Evolutionary conservation across 1,140 invertebrate genomes (phyloP).

Genomic region (Trichonephila clavipes): DNA sequence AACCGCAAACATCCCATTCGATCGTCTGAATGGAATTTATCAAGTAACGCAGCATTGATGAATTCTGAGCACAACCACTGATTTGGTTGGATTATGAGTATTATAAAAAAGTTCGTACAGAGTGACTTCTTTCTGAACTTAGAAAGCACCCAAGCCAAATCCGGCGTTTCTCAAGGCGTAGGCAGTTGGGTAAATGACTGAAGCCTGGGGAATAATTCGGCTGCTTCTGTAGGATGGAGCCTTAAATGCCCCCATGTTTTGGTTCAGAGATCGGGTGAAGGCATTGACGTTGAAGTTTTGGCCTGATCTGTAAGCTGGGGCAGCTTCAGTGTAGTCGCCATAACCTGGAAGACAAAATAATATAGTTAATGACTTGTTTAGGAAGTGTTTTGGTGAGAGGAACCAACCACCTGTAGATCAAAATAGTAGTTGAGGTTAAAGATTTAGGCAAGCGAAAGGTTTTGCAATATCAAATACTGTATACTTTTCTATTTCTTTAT

Average conservation of each 20-base stretch:
- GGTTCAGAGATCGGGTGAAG: constrained; percentile 65
- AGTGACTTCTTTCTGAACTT: neutral
- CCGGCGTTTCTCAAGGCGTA: constrained; percentile 46
- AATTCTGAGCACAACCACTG: neutral
- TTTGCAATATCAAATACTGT: too few relatives aligned
- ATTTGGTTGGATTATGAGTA: neutral
- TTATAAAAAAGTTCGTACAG: neutral
- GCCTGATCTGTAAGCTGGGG: constrained; percentile 48
- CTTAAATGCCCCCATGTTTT: constrained; percentile 17
- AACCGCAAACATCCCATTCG: neutral
- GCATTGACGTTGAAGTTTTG: constrained; percentile 71
- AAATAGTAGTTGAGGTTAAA: too few relatives aligned
- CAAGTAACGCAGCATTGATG: neutral
- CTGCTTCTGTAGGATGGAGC: constrained; percentile 27
- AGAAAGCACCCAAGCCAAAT: constrained; percentile 40
- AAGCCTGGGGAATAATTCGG: constrained; percentile 17
- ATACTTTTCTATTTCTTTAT: too few relatives aligned
- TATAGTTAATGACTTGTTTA: neutral
- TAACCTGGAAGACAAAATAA: neutral
- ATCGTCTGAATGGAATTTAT: neutral
- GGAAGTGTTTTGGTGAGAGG: neutral
- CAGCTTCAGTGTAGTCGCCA: neutral
- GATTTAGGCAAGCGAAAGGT: too few relatives aligned
- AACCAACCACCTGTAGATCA: neutral
- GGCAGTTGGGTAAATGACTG: constrained; percentile 22